Evolutionary conservation across 1,140 invertebrate species (phyloP).

Genomic region (Thaumatotibia leucotreta): DNA sequence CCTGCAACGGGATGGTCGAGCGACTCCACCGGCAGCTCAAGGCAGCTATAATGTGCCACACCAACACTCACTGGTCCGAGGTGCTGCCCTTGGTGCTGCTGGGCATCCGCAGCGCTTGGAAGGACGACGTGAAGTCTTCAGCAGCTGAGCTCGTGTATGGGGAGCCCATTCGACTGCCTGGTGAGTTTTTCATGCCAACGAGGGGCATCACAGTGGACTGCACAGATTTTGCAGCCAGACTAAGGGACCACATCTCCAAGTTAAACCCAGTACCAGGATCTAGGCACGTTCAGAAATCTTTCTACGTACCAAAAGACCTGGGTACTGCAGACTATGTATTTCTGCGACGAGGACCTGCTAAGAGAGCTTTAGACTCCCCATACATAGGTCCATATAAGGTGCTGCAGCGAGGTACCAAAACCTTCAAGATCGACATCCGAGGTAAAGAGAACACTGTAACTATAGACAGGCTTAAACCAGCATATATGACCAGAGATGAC

Average conservation of each 20-base stretch:
- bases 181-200: slow-evolving; percentile 34
- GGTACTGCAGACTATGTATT: slow-evolving; percentile 32
- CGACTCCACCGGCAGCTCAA: too few species aligned
- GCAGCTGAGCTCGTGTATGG: slow-evolving; percentile 36
- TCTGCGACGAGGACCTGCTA: slow-evolving; percentile 31
- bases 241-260: slow-evolving; percentile 20
- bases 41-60: too few species aligned
- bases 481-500: too few species aligned
- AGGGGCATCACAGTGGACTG: slow-evolving; percentile 20
- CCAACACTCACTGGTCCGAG: slow-evolving; percentile 32
- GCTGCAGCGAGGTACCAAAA: slow-evolving; percentile 23
- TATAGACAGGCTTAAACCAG: slow-evolving; percentile 43
- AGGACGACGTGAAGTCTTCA: slow-evolving; percentile 23
- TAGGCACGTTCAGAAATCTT: slow-evolving; percentile 17
- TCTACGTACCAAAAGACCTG: slow-evolving; percentile 29
- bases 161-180: slow-evolving; percentile 31
- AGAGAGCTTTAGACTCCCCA: slow-evolving; percentile 29
- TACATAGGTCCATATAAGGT: slow-evolving; percentile 46
- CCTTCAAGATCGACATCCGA: slow-evolving; percentile 25
- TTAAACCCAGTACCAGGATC: slow-evolving; percentile 22
- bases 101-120: slow-evolving; percentile 27
- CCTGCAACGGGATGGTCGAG: too few species aligned
- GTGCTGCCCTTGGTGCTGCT: slow-evolving; percentile 42
- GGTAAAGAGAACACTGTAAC: slow-evolving; percentile 26
- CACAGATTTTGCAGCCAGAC: slow-evolving; percentile 21